These are phyloP conservation scores for Muntiacus muntjak DNA, from an alignment of 2,113 vertebrate genomes.

Conservation along the genomic window DNA sequence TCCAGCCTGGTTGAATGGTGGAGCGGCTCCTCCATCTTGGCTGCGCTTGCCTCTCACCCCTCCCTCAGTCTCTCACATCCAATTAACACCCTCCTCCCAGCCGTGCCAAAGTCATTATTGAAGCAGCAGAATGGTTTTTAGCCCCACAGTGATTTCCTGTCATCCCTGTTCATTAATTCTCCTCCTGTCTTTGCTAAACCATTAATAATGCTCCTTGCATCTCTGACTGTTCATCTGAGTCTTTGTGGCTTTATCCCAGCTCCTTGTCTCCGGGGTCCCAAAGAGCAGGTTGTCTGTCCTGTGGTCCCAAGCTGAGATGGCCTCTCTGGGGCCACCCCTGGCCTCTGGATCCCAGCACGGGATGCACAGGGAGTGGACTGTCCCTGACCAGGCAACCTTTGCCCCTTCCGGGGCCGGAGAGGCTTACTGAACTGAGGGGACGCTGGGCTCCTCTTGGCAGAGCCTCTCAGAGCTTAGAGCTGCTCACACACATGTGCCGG, in stretches of 20 bases:
- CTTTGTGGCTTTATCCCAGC: neutral
- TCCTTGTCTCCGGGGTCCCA: conserved; percentile 1
- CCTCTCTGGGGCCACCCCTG: neutral
- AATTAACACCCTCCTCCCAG: conserved; percentile 25
- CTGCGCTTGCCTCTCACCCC: neutral
- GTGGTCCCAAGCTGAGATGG: neutral
- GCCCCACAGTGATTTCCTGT: conserved; percentile 49
- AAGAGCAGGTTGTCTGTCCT: neutral
- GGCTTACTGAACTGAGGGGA: neutral
- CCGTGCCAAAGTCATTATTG: conserved; percentile 29
- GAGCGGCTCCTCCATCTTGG: neutral
- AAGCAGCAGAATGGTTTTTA: conserved; percentile 14
- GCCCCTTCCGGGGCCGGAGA: neutral
- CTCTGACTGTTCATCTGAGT: conserved; percentile 23
- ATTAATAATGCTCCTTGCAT: conserved; percentile 11
- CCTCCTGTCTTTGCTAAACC: conserved; percentile 26
- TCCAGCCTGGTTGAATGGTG: neutral
- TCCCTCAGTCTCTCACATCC: neutral
- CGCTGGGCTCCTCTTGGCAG: neutral
- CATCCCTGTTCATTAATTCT: conserved; percentile 57
- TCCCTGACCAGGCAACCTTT: neutral
- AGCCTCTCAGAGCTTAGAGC: neutral
- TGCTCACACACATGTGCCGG: neutral
- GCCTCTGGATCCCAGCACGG: neutral
- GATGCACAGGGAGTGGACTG: neutral